These are phyloP conservation scores for Platyscapa corneri DNA, from an alignment of 1,140 invertebrate species.

Conservation along the genomic window DNA sequence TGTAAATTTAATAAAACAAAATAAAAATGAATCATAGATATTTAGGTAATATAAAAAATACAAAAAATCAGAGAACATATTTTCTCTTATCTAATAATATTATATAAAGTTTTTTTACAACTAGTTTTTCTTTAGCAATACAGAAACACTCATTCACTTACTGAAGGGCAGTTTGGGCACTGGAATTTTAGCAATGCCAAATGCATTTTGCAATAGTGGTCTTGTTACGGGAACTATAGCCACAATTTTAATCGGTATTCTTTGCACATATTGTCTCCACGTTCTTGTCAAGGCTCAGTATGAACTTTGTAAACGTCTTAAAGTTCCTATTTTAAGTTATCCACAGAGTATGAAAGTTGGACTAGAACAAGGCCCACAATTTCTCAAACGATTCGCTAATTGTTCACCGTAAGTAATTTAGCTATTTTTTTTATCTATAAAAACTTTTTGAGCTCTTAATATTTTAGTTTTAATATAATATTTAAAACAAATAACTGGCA, in stretches of 20 bases:
- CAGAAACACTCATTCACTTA: slow-evolving; percentile 86
- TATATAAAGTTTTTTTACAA: not conserved
- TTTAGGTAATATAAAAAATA: too few relatives aligned
- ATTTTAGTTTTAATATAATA: slow-evolving; percentile 30
- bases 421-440: not conserved
- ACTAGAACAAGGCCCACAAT: slow-evolving; percentile 80
- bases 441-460: not conserved
- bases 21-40: too few relatives aligned
- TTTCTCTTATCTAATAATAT: not conserved
- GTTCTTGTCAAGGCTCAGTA: slow-evolving; percentile 83
- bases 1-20: too few relatives aligned
- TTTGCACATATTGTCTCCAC: slow-evolving; percentile 89
- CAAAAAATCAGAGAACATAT: too few relatives aligned
- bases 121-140: slow-evolving; percentile 76
- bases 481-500: not conserved
- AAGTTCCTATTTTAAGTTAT: slow-evolving; percentile 83
- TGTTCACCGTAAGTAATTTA: slow-evolving; percentile 74
- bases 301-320: slow-evolving; percentile 80
- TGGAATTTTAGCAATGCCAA: slow-evolving; percentile 92
- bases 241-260: slow-evolving; percentile 81
- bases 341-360: slow-evolving; percentile 82
- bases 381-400: slow-evolving; percentile 76
- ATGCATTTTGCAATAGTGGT: slow-evolving; percentile 87
- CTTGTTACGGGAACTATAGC: slow-evolving; percentile 80
- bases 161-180: slow-evolving; percentile 92